Evolutionary conservation across 2,797 vertebrate species (phyloP).

Genomic region (Scyliorhinus canicula): DNA sequence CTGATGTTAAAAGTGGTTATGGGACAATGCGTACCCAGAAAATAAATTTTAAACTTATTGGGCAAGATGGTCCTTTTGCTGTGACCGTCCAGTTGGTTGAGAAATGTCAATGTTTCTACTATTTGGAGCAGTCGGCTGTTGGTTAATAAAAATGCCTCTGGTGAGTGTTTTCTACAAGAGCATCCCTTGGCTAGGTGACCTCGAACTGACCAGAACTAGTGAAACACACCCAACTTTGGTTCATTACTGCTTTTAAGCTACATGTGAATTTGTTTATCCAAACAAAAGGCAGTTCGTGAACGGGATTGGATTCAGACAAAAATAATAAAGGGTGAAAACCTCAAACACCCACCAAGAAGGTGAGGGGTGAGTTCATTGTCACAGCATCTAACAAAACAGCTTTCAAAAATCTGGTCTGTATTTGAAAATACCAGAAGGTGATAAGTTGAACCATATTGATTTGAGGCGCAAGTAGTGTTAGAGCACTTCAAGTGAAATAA

Average conservation of each 20-base stretch:
- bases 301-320: not conserved
- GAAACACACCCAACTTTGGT: not conserved
- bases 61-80: not conserved
- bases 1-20: not conserved
- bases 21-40: not conserved
- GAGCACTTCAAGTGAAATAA: not conserved
- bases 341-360: not conserved
- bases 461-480: not conserved
- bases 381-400: not conserved
- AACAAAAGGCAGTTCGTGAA: not conserved
- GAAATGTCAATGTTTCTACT: not conserved
- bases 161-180: not conserved
- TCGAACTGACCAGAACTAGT: not conserved
- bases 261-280: not conserved
- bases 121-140: not conserved
- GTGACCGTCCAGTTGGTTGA: not conserved
- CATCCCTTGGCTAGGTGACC: not conserved
- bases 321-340: not conserved
- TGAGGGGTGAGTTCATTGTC: not conserved
- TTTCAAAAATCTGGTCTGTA: not conserved
- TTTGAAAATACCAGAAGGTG: not conserved
- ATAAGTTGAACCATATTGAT: not conserved
- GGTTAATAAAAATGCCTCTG: slow-evolving; percentile 26
- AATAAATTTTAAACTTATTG: not conserved
- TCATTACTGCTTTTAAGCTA: slow-evolving; percentile 3